Base-by-base conservation (phyloP, 2,797 vertebrate genomes). In the Chaunax sp. region DNA sequence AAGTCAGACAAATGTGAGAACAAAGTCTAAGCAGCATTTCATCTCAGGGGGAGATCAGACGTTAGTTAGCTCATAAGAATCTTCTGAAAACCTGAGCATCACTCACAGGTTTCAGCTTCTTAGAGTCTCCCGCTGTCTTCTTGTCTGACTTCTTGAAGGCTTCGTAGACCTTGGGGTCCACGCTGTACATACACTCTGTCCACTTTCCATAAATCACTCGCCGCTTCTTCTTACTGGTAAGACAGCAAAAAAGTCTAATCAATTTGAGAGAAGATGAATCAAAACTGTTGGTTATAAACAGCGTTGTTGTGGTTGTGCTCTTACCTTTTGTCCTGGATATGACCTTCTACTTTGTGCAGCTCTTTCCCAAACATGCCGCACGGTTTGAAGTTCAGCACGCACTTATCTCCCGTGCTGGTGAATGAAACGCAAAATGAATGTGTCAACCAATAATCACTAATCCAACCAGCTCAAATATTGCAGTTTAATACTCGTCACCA, bases 281-380 rank as follows among this genome's bases (percentile, higher is more conserved):
- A 25, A 2, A 28, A 1, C 3, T 3, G 1, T 28, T 8, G 14
- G 0, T 5, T n/a, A 10, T 18, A n/a, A 20, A 19, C 30, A 18
- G 22, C 0, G 22, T 19, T 23, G 20, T 0, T 1, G 15, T 14
- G 33, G 3, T 45, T 1, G 1, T 0, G 0, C n/a, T 54, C 78
- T 93, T 87, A 98, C 98, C 94, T 96, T 86, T 95, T 97, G 91
- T 99, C 97, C 64, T 96, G 97, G 72, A 99, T 95, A 67, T 97
- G 72, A 46, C 97, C 98, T 73, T 99, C 98, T 45, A 99, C 96
- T 90, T 92, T 95, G 90, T 99, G 97, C 70, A 99, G 95, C 69
- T 99, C 98, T 52, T 98, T 99, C 20, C 96, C 97, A 74, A 99
- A 99, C 90, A 99, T 92, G 51, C 98, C 97, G 22, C 96, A 98